Percentiles rank a stretch among this genome's conserved stretches.
Evolutionary conservation across 1,140 invertebrate genomes (phyloP).

Genomic region (Eumaeus atala): DNA sequence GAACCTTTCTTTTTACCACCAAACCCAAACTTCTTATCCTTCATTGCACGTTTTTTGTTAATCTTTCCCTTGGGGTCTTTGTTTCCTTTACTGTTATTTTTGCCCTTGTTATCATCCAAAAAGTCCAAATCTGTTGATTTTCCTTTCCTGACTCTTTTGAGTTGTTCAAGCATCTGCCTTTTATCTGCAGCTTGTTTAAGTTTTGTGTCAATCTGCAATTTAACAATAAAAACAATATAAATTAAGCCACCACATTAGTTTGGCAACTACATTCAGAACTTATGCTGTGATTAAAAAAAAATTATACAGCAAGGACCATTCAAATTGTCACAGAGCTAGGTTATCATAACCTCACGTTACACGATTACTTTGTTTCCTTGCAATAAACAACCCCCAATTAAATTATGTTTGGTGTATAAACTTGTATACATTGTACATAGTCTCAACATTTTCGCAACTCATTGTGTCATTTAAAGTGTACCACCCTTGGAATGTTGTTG

Average conservation of each 20-base stretch:
- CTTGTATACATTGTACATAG: too few species aligned
- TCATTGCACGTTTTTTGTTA: conserved; percentile 78
- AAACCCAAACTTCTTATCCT: conserved; percentile 94
- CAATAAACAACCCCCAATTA: not conserved
- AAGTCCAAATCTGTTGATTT: conserved; percentile 86
- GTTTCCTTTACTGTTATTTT: conserved; percentile 56
- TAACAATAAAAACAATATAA: conserved; percentile 4
- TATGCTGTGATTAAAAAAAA: too few species aligned
- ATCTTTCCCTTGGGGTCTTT: conserved; percentile 70
- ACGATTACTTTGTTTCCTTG: too few species aligned
- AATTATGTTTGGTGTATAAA: too few species aligned
- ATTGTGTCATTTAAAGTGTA: too few species aligned
- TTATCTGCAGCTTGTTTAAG: conserved; percentile 86
- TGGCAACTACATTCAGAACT: too few species aligned
- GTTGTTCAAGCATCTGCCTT: conserved; percentile 86
- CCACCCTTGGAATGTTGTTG: too few species aligned
- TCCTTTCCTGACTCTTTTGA: conserved; percentile 91
- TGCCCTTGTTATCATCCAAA: conserved; percentile 83
- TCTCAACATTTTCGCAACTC: too few species aligned
- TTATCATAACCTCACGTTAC: too few species aligned
- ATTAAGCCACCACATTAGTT: too few species aligned
- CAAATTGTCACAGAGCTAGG: too few species aligned
- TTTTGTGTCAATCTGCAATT: conserved; percentile 82
- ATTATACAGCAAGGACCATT: too few species aligned
- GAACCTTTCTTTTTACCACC: conserved; percentile 94